phyloP scores from a whole-genome alignment of 2,113 vertebrate species.

The Epinephelus moara region DNA sequence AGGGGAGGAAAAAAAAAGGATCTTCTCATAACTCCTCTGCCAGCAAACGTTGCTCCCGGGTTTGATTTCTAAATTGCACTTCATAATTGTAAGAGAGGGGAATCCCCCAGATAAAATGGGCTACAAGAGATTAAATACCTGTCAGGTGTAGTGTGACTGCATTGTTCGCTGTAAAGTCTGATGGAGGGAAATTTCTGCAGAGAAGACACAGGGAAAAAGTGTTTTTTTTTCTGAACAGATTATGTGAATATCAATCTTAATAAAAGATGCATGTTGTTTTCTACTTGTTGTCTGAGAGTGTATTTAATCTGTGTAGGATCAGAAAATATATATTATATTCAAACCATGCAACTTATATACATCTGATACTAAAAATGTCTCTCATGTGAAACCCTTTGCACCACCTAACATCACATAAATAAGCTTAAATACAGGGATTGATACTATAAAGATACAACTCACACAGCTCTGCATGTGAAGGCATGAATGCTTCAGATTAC shows the following conservation, averaged over 20 bases:
- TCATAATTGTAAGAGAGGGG: slow-evolving; percentile 70
- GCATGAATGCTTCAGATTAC: slow-evolving; percentile 63
- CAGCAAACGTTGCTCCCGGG: slow-evolving; percentile 51
- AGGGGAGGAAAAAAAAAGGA: neutral
- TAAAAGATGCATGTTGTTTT: neutral
- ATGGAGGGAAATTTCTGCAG: slow-evolving; percentile 88
- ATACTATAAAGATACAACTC: slow-evolving; percentile 32
- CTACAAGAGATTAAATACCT: slow-evolving; percentile 88
- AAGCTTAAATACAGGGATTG: slow-evolving; percentile 49
- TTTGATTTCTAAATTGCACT: slow-evolving; percentile 77
- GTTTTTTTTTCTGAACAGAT: neutral
- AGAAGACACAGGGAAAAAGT: slow-evolving; percentile 63
- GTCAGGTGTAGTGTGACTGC: slow-evolving; percentile 93
- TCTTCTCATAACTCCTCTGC: slow-evolving; percentile 60
- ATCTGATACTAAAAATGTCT: slow-evolving; percentile 44
- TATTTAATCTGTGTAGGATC: neutral
- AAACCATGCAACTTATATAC: slow-evolving; percentile 22
- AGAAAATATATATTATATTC: slow-evolving; percentile 46
- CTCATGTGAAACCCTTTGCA: slow-evolving; percentile 33
- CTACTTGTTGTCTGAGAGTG: neutral
- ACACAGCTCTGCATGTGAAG: slow-evolving; percentile 28
- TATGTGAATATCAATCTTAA: slow-evolving; percentile 16
- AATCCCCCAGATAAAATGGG: slow-evolving; percentile 74
- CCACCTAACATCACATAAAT: slow-evolving; percentile 31
- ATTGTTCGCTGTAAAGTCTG: slow-evolving; percentile 91